Base-by-base conservation (phyloP, 1,140 invertebrate species). In the Drosophila parabipectinata region DNA sequence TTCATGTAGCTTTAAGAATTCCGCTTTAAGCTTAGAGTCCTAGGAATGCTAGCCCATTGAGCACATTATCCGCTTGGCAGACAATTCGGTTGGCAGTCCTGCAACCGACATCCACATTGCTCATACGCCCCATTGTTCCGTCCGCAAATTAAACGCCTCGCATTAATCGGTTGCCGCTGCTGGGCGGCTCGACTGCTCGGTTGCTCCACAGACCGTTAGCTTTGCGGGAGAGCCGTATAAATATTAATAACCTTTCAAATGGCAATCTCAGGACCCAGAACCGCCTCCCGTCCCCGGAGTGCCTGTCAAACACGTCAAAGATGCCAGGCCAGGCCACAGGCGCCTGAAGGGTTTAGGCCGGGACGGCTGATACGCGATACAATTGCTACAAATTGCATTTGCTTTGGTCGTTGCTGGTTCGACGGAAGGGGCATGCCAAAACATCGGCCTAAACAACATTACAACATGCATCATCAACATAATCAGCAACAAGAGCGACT, bases 381-480 rank as follows among this genome's bases (percentile, higher is more conserved):
- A 87, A 87, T 82, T 87, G 83, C 83, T 80, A 89, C 83, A 88
- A 88, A 88, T 88, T 88, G 83, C 83, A 89, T 88, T 63, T 61
- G 50, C 50, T 53, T 64, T 72, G 60, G 60, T 34, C 44, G 34
- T 3, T 12, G 4, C 4, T 12, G 34, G 53, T 30, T 4, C 1
- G 12, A 8, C 5, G 56, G 45, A 18, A 44, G 30, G 52, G 32
- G 28, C 52, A 34, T 47, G 44, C 63, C 66, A 48, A 71, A 81
- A 77, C 72, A 87, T 83, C 74, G 68, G 81, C 83, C 84, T 77
- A 72, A 87, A 87, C 67, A 71, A 79, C 83, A 87, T 88, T 77
- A 87, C 78, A 82, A 82, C 82, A 87, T 85, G 83, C 82, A 87
- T 87, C 83, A 87, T 88, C 83, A 83, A 83, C 83, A 82, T 87